A percentile compares a stretch with the other conserved stretches of the same genome.
phyloP scores from a whole-genome alignment of 1,140 invertebrate genomes.

The Heliconius congener region DNA sequence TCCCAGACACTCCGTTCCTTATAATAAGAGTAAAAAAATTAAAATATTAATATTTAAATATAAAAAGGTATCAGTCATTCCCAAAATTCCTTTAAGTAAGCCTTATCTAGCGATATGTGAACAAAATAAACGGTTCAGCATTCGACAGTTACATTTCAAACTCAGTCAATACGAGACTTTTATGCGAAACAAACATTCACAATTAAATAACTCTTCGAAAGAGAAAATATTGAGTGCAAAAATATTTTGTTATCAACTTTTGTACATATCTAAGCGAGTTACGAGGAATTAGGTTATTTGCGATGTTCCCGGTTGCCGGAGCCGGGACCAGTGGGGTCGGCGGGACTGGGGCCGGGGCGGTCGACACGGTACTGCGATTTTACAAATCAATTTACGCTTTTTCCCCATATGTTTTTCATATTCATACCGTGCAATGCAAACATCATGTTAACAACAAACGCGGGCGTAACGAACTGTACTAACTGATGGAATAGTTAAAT shows the following conservation, averaged over 20 bases:
- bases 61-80: neutral
- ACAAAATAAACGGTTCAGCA: neutral
- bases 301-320: slow-evolving; percentile 9
- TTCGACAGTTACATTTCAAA: neutral
- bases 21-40: too few species aligned
- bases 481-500: neutral
- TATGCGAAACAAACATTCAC: slow-evolving; percentile 25
- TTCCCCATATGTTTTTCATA: neutral
- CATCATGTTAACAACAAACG: slow-evolving; percentile 11
- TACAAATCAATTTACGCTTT: slow-evolving; percentile 3
- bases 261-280: slow-evolving; percentile 25
- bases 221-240: slow-evolving; percentile 26
- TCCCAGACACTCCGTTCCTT: too few species aligned
- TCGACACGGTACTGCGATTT: neutral
- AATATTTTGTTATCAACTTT: slow-evolving; percentile 30
- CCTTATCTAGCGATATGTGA: neutral
- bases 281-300: slow-evolving; percentile 12
- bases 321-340: neutral
- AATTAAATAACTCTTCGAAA: slow-evolving; percentile 27
- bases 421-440: neutral
- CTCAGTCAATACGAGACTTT: neutral
- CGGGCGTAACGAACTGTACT: neutral
- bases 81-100: neutral
- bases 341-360: neutral
- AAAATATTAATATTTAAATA: too few species aligned